phyloP scores from a whole-genome alignment of 53 echinoderm and acorn worm species.

The Zoroaster sp. region DNA sequence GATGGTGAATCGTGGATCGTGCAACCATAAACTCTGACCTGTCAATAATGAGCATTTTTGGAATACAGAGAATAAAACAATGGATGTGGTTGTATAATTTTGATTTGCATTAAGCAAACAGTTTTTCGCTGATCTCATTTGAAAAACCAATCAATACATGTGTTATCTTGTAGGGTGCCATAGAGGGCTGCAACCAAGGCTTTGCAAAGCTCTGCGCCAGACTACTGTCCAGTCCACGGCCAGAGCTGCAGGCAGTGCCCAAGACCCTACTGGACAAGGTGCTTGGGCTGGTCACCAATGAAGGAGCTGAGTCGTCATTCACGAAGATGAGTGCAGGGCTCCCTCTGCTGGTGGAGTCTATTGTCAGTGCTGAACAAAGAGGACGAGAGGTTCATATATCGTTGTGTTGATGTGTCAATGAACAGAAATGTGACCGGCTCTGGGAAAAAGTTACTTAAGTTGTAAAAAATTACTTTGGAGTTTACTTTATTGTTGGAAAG shows the following conservation, averaged over 20 bases:
- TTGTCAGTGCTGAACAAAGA: constrained; percentile 82
- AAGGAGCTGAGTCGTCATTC: constrained; percentile 70
- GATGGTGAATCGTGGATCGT: no score
- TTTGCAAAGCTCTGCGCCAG: constrained; percentile 81
- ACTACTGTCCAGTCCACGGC: constrained; percentile 70
- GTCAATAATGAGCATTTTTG: no score
- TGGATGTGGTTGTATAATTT: no score
- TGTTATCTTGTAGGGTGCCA: constrained; percentile 72
- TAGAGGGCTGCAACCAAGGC: constrained; percentile 86
- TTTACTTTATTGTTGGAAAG: no score
- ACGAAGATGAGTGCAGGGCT: constrained; percentile 96
- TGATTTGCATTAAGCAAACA: no score
- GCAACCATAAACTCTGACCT: no score
- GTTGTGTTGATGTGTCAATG: neutral
- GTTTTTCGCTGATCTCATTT: neutral
- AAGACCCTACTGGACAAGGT: constrained; percentile 64
- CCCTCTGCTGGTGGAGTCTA: constrained; percentile 86
- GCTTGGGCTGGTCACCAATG: constrained; percentile 57
- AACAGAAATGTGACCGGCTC: neutral
- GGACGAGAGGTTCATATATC: constrained; percentile 76
- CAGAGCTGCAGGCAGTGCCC: constrained; percentile 68
- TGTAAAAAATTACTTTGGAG: no score
- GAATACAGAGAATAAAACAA: no score
- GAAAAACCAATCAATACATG: neutral
- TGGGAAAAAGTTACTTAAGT: no score